These are phyloP conservation scores for Ciconia maguari DNA, from an alignment of 2,113 vertebrate genomes.

Conservation along the genomic window DNA sequence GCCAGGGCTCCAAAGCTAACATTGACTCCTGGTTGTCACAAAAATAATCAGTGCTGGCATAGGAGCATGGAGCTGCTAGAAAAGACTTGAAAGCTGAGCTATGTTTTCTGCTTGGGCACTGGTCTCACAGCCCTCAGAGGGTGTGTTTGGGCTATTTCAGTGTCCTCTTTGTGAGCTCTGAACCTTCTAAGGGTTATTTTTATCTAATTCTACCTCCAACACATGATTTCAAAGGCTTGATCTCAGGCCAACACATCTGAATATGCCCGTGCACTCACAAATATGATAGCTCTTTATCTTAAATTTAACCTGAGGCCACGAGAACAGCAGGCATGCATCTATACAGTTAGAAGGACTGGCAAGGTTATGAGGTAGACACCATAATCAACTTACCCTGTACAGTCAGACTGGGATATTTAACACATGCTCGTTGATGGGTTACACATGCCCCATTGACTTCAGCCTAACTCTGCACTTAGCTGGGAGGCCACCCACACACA, in stretches of 20 bases:
- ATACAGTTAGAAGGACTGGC: background rate
- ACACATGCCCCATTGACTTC: background rate
- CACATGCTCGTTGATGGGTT: accelerated
- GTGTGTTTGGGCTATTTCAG: background rate
- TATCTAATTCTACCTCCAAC: background rate
- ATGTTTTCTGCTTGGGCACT: background rate
- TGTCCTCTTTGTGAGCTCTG: background rate
- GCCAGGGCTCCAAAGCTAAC: background rate
- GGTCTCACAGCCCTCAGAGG: background rate
- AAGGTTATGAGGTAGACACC: background rate
- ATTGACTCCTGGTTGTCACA: background rate
- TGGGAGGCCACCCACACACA: background rate
- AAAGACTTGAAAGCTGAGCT: background rate
- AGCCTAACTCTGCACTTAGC: background rate
- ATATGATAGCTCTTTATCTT: background rate
- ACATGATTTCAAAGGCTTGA: background rate
- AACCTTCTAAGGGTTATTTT: background rate
- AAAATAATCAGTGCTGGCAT: background rate
- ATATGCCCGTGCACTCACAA: background rate
- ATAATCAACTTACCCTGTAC: background rate
- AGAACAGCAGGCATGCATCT: background rate
- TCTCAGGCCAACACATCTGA: background rate
- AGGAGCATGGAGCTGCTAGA: background rate
- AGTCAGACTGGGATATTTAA: background rate
- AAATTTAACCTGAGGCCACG: background rate